A percentile compares a stretch with the other conserved stretches of the same genome.
Evolutionary conservation across 1,140 invertebrate genomes (phyloP).

Genomic region (Odontomachus brunneus): DNA sequence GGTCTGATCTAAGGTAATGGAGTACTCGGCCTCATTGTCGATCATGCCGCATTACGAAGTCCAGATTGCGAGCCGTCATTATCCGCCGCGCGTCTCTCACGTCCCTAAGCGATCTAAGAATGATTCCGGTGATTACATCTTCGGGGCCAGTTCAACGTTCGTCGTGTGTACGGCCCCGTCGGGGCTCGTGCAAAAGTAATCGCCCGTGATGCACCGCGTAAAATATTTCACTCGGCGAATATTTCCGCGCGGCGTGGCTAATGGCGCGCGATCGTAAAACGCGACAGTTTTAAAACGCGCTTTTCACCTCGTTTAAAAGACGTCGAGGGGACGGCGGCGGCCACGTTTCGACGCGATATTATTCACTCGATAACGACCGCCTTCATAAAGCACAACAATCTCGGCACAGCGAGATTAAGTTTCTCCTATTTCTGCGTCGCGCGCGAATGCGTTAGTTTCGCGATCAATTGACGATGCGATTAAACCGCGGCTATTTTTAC

Average conservation of each 20-base stretch:
- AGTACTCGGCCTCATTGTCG: constrained; percentile 20
- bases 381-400: constrained; percentile 37
- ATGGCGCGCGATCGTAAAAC: constrained; percentile 46
- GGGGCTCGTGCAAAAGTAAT: constrained; percentile 11
- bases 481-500: neutral
- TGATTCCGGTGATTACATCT: constrained; percentile 42
- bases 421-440: neutral
- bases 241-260: constrained; percentile 21
- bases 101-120: constrained; percentile 33
- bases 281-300: constrained; percentile 51
- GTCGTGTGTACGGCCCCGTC: constrained; percentile 10
- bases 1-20: constrained; percentile 32
- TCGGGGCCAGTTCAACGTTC: constrained; percentile 36
- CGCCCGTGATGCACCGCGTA: constrained; percentile 36
- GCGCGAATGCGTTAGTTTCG: constrained; percentile 4
- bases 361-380: constrained; percentile 43
- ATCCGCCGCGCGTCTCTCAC: constrained; percentile 4
- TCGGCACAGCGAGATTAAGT: constrained; percentile 11
- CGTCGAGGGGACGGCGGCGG: neutral
- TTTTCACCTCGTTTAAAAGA: constrained; percentile 56
- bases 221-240: constrained; percentile 32
- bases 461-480: neutral
- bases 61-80: constrained; percentile 20
- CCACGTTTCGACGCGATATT: constrained; percentile 36
- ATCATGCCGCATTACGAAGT: constrained; percentile 13